Conservation (phyloP, 1,140 invertebrate genomes). For the Calliopsis andreniformis region DNA sequence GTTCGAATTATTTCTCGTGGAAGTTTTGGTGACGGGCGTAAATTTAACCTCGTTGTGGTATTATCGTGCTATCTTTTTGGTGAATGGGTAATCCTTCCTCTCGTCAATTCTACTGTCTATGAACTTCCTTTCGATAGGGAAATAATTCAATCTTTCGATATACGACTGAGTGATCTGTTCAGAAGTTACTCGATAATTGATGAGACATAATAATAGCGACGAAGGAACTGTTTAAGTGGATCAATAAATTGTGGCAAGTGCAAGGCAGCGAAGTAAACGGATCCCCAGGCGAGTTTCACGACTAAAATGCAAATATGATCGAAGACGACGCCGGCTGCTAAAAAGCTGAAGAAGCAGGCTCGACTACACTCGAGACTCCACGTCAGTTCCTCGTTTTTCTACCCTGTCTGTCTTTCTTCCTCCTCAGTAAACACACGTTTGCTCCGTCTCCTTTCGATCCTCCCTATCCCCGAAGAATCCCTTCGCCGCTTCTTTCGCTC, state of each 20-base stretch:
- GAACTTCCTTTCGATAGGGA: background rate
- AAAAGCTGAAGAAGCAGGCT: constrained; percentile 52
- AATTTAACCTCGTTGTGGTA: background rate
- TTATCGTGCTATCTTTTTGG: background rate
- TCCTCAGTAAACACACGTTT: background rate
- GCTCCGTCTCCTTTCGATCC: constrained; percentile 17
- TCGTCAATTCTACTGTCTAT: too few species aligned
- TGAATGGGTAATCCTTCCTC: background rate
- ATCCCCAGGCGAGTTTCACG: constrained; percentile 66
- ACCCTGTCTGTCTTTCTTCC: constrained; percentile 21
- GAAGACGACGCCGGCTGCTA: constrained; percentile 51
- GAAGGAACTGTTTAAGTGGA: constrained; percentile 47
- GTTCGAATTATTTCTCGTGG: background rate
- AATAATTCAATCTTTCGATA: background rate
- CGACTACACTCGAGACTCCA: constrained; percentile 40
- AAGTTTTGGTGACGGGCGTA: background rate
- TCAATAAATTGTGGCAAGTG: constrained; percentile 55
- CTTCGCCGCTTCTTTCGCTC: constrained; percentile 41
- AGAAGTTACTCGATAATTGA: background rate
- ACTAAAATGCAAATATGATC: constrained; percentile 74
- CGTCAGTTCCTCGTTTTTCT: constrained; percentile 32
- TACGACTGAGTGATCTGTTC: too few species aligned
- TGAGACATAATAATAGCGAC: constrained; percentile 33
- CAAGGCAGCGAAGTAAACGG: constrained; percentile 58
- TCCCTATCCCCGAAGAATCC: constrained; percentile 20